Conservation (phyloP, 1,140 invertebrate genomes). For the Drosophila sturtevanti region DNA sequence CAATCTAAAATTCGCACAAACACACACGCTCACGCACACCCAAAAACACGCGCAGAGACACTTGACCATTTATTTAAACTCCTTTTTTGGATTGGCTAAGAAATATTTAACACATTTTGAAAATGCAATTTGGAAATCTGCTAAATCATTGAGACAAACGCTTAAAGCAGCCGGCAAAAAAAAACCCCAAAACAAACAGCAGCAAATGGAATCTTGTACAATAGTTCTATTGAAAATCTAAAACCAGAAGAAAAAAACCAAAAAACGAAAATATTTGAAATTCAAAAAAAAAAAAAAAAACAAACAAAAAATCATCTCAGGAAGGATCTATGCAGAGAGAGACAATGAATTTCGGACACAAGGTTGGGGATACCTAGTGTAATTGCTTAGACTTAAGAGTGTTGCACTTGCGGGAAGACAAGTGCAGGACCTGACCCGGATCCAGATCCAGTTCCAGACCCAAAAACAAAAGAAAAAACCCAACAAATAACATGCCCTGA, state of each 20-base stretch:
- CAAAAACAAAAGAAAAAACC: slow-evolving; percentile 17
- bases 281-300: background rate
- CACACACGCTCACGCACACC: slow-evolving; percentile 5
- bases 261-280: too few relatives aligned
- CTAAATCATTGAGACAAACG: slow-evolving; percentile 72
- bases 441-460: slow-evolving; percentile 1
- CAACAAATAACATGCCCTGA: background rate
- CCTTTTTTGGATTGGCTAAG: slow-evolving; percentile 38
- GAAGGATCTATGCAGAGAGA: slow-evolving; percentile 52
- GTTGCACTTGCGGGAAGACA: slow-evolving; percentile 63
- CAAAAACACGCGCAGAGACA: slow-evolving; percentile 31
- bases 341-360: slow-evolving; percentile 60
- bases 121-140: slow-evolving; percentile 77
- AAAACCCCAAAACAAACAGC: slow-evolving; percentile 42
- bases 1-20: background rate
- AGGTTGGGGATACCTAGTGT: slow-evolving; percentile 82
- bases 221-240: slow-evolving; percentile 72
- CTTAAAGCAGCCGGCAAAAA: slow-evolving; percentile 34
- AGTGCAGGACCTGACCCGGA: slow-evolving; percentile 60
- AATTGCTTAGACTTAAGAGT: slow-evolving; percentile 78
- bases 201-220: slow-evolving; percentile 82
- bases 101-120: slow-evolving; percentile 40
- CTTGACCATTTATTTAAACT: slow-evolving; percentile 25
- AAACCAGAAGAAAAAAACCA: slow-evolving; percentile 16
- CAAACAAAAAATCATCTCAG: slow-evolving; percentile 32